These are phyloP conservation scores for Anguilla pacifica DNA, from an alignment of 2,797 vertebrate genomes.

Conservation along the genomic window DNA sequence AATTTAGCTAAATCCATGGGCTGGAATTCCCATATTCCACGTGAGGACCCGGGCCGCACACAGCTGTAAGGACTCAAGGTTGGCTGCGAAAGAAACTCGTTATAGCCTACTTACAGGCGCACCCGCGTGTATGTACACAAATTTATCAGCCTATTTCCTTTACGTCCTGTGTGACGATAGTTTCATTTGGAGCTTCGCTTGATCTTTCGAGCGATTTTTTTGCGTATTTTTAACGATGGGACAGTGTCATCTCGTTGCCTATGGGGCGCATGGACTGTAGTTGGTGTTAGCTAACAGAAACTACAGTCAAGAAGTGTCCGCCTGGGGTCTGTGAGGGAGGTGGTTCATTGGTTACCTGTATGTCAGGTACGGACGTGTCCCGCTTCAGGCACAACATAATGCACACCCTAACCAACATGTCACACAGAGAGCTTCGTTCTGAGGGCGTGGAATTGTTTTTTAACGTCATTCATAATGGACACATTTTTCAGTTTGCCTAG, in stretches of 20 bases:
- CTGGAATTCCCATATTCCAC: not conserved
- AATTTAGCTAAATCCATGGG: conserved; percentile 3
- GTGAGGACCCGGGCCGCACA: not conserved
- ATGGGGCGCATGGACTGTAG: not conserved
- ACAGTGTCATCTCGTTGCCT: not conserved
- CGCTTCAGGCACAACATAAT: not conserved
- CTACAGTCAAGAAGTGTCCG: not conserved
- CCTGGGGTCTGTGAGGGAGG: not conserved
- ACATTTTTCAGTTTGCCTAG: too few relatives aligned
- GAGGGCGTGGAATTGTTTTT: not conserved
- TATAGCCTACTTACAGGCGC: not conserved
- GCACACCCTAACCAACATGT: not conserved
- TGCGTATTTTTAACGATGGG: not conserved
- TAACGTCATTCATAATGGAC: not conserved
- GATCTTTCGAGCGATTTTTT: not conserved
- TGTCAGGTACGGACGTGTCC: conserved; percentile 23
- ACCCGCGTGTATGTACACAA: not conserved
- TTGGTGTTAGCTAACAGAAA: not conserved
- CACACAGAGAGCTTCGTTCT: not conserved
- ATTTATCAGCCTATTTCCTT: not conserved
- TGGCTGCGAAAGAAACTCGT: not conserved
- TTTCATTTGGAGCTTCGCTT: not conserved
- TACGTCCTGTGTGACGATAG: not conserved
- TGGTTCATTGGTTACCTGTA: not conserved
- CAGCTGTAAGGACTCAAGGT: not conserved